These are phyloP conservation scores for Zootoca vivipara DNA, from an alignment of 2,113 vertebrate species.

Conservation along the genomic window DNA sequence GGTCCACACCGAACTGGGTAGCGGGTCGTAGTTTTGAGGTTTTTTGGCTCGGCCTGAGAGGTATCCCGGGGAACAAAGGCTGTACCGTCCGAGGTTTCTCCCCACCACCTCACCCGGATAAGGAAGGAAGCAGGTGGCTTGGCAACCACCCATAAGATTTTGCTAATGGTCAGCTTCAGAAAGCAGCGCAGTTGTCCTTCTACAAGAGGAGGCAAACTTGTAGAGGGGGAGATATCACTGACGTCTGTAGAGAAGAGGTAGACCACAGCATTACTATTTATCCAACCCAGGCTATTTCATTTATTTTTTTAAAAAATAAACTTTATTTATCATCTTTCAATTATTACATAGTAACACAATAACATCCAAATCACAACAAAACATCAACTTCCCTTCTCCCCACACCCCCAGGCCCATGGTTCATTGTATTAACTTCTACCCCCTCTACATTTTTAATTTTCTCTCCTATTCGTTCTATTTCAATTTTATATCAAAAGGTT, in stretches of 20 bases:
- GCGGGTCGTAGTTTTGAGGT: slow-evolving; percentile 79
- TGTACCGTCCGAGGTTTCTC: slow-evolving; percentile 87
- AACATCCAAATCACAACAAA: neutral
- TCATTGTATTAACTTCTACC: too few species aligned
- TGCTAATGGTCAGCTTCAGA: slow-evolving; percentile 82
- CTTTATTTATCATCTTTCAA: too few species aligned
- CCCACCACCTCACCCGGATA: slow-evolving; percentile 93
- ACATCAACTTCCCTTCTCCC: too few species aligned
- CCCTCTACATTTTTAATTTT: too few species aligned
- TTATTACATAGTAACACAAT: too few species aligned
- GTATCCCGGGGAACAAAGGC: slow-evolving; percentile 82
- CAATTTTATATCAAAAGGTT: too few species aligned
- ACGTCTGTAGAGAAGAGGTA: slow-evolving; percentile 67
- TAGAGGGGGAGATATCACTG: slow-evolving; percentile 81
- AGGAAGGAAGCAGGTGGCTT: slow-evolving; percentile 75
- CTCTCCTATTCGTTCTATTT: too few species aligned
- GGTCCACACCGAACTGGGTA: slow-evolving; percentile 90
- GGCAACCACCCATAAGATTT: slow-evolving; percentile 81
- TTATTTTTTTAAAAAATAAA: neutral
- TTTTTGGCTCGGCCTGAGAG: slow-evolving; percentile 74
- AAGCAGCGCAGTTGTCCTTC: slow-evolving; percentile 90
- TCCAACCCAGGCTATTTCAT: neutral
- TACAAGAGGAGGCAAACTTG: slow-evolving; percentile 91
- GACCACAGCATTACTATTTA: neutral
- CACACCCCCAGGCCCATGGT: too few species aligned